Base-by-base conservation (phyloP, 2,888 invertebrate species). In the Sericinus montela region DNA sequence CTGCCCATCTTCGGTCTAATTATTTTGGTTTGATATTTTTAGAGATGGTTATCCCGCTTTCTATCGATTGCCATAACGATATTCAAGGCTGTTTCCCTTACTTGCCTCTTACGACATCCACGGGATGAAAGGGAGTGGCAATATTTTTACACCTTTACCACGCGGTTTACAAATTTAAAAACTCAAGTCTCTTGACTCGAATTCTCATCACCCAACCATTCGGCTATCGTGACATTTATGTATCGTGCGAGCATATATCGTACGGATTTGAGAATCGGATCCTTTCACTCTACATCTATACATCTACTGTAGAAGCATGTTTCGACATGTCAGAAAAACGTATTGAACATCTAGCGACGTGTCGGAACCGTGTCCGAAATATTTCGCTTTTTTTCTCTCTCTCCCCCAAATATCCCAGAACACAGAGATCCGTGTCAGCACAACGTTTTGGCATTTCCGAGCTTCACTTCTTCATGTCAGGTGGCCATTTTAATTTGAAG, bases 221-320 rank as follows among this genome's bases (percentile, higher is more conserved):
- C n/a, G n/a, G n/a, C n/a, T n/a, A n/a, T n/a, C n/a, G n/a, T n/a
- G n/a, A n/a, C n/a, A n/a, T n/a, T n/a, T n/a, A n/a, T n/a, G 6
- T 40, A 13, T 1, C 16, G 19, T n/a, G 11, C 30, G 15, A 30
- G 15, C 35, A 42, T 16, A 35, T 53, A 45, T 55, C 37, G 37
- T 47, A 36, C 34, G 48, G 6, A 13, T 52, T 49, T 37, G 54
- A 65, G 62, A 68, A 65, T 69, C 54, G 56, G 15, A n/a, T 19
- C 5, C 19, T 19, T 5, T 19, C 32, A 25, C 46, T 56, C 52
- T 63, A 59, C 70, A 66, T 74, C 60, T 73, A 76, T 73, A 79
- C n/a, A n/a, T n/a, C n/a, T n/a, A n/a, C n/a, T 78, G 77, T 77
- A 63, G 63, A 69, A 71, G 72, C 75, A 74, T 59, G 69, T 57